Evolutionary conservation across 2,888 invertebrate genomes (phyloP), one percentile per base, ranked within the genome.

Genomic region (Zaprionus obscuricornis): DNA sequence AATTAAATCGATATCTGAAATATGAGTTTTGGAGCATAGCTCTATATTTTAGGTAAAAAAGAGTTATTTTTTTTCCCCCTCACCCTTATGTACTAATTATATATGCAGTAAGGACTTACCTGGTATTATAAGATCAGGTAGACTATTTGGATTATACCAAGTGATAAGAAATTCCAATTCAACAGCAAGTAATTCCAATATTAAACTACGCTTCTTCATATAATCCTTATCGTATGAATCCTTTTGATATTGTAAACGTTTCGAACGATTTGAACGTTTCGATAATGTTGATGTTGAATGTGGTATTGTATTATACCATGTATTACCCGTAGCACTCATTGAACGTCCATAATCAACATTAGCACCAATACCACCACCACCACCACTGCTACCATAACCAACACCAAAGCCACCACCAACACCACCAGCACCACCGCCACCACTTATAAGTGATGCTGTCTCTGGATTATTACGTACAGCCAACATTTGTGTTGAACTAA

Each of bases 81-180:
- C n/a, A n/a, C n/a, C n/a, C n/a, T n/a, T n/a, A n/a, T n/a, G n/a
- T n/a, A n/a, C n/a, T n/a, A n/a, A n/a, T n/a, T n/a, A n/a, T n/a
- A n/a, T n/a, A n/a, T n/a, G n/a, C n/a, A n/a, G n/a, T n/a, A n/a
- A n/a, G n/a, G n/a, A 39, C 60, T 62, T 49, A 87, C 96, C 97
- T 0, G 92, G 91, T 36, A 93, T 91, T 0, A 91, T 90, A 43
- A 94, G 91, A 79, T 98, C 97, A 0, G 94, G 92, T 3, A 94
- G 91, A 24, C 94, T 93, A 77, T 96, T 94, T 0, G 99, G 99
- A 91, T 99, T 98, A 88, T 97, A 95, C 98, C 99, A 99, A 0
- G 95, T 97, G 46, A 96, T 93, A 64, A 99, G 92, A 86, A 98
- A 95, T 90, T 99, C 99, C 77, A 99, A 96, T 90, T 99, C 98